Evolutionary conservation across 2,888 invertebrate species (phyloP).

Genomic region (Noctua fimbriata): DNA sequence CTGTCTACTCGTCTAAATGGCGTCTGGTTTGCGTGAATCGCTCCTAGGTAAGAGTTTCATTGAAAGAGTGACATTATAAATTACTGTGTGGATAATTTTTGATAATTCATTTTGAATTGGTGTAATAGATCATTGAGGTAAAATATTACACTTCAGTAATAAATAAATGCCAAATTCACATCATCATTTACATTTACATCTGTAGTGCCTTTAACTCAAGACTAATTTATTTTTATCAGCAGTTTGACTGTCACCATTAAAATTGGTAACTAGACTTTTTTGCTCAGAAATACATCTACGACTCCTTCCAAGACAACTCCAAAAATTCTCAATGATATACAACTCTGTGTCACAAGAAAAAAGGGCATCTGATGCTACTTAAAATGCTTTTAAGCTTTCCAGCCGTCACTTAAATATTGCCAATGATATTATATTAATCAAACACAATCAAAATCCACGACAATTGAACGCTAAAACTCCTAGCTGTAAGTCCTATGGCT

Average conservation of each 20-base stretch:
- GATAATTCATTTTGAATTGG: not conserved
- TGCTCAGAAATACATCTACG: not conserved
- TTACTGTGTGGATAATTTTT: not conserved
- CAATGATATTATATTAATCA: slow-evolving; percentile 21
- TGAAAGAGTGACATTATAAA: not conserved
- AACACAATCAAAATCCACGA: slow-evolving; percentile 36
- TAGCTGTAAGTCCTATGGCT: slow-evolving; percentile 70
- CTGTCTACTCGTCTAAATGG: slow-evolving; percentile 52
- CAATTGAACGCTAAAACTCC: slow-evolving; percentile 57
- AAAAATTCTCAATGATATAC: not conserved
- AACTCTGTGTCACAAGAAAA: not conserved
- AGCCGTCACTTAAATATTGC: not conserved
- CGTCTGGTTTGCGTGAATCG: slow-evolving; percentile 47
- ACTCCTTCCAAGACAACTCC: not conserved
- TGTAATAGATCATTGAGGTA: not conserved
- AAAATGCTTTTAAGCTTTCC: not conserved
- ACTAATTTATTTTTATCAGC: not conserved
- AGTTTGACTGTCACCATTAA: not conserved
- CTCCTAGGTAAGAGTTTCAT: slow-evolving; percentile 7
- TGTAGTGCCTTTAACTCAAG: not conserved
- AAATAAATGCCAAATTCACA: not conserved
- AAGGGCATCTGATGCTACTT: not conserved
- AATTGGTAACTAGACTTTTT: not conserved
- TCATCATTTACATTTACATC: not conserved
- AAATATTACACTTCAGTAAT: not conserved